phyloP scores from a whole-genome alignment of 2,797 vertebrate genomes.

The Babyrousa celebensis region DNA sequence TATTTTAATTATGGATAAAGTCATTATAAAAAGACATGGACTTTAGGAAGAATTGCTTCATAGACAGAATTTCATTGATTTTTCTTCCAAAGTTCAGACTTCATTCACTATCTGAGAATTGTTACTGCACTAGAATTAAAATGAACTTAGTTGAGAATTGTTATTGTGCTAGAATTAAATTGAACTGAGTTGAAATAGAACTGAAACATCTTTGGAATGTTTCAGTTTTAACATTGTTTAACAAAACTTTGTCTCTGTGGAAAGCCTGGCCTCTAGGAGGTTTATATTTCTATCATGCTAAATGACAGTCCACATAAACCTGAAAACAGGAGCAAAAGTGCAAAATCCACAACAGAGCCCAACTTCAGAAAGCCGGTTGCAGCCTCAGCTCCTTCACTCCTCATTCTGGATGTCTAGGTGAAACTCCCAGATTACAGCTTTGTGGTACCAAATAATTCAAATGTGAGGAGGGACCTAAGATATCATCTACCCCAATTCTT shows the following conservation, averaged over 20 bases:
- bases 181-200: conserved; percentile 60
- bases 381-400: neutral
- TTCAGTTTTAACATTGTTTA: conserved; percentile 61
- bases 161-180: conserved; percentile 71
- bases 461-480: neutral
- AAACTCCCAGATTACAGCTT: conserved; percentile 17
- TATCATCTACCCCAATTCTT: neutral
- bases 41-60: conserved; percentile 55
- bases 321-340: neutral
- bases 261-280: neutral
- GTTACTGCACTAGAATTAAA: conserved; percentile 71
- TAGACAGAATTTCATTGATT: conserved; percentile 56
- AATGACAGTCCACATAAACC: neutral
- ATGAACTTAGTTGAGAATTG: conserved; percentile 63
- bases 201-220: conserved; percentile 7
- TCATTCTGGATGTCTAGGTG: neutral
- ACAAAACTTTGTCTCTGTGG: neutral
- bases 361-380: neutral
- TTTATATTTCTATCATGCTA: neutral
- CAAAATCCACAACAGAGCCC: neutral
- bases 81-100: conserved; percentile 60
- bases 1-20: conserved; percentile 52
- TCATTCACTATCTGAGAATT: conserved; percentile 68
- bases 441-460: neutral
- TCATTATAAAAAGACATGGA: conserved; percentile 50